phyloP scores from a whole-genome alignment of 2,888 invertebrate species.

The Sturmia bella region DNA sequence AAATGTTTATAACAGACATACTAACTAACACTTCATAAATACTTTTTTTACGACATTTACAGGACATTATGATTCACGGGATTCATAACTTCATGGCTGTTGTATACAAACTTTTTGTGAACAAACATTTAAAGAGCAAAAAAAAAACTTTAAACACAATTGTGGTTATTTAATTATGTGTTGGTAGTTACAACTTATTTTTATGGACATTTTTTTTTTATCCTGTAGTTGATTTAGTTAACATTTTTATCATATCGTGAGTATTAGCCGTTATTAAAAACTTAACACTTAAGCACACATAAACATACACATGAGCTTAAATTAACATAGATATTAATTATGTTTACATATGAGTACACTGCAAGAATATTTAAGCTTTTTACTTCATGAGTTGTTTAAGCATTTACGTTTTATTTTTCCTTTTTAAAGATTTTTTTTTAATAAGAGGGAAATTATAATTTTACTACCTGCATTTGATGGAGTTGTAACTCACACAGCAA shows the following conservation, averaged over 20 bases:
- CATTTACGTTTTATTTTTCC: no score
- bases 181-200: constrained; percentile 51
- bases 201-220: constrained; percentile 36
- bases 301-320: not conserved
- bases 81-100: not conserved
- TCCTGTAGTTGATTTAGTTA: constrained; percentile 39
- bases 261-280: constrained; percentile 56
- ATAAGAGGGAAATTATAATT: no score
- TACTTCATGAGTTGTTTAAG: no score
- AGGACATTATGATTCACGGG: constrained; percentile 35
- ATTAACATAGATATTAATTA: not conserved
- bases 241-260: constrained; percentile 57
- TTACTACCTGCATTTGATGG: no score
- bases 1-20: not conserved
- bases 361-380: not conserved
- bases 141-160: constrained; percentile 27
- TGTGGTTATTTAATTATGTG: constrained; percentile 66
- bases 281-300: constrained; percentile 44
- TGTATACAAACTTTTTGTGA: not conserved
- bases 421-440: no score
- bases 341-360: not conserved
- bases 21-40: not conserved
- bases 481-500: no score
- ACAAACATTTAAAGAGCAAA: constrained; percentile 14
- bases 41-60: not conserved